Base-by-base conservation (phyloP, 1,140 invertebrate genomes). In the Drosophila persimilis region DNA sequence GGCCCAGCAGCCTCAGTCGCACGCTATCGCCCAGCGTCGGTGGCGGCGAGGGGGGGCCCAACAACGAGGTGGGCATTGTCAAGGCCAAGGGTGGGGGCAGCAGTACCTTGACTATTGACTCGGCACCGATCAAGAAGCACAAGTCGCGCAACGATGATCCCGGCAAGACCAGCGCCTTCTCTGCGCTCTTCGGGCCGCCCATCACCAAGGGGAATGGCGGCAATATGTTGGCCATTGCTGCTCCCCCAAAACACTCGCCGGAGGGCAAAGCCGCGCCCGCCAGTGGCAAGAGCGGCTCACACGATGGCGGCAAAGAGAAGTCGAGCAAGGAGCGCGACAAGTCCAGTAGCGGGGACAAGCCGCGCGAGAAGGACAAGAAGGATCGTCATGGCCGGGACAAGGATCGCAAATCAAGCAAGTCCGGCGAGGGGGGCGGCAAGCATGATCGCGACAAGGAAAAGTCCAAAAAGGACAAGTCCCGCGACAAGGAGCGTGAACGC, bases 121-220 rank as follows among this genome's bases (percentile, higher is more conserved):
- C 92, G 56, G 93, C 93, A 17, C 51, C 70, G 1, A 71, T 84
- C 3, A 95, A 95, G 88, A 95, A 95, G 91, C 94, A 94, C 65
- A 95, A 95, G 91, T 90, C 92, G 52, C 93, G 94, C 55, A 93
- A 94, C 3, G 81, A 86, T 17, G 81, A 86, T 24, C 20, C 95
- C 95, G 76, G 91, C 93, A 31, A 94, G 93, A 80, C 91, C 91
- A 79, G 93, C 77, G 94, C 94, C 51, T 97, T 97, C 91, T 94
- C 94, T 43, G 95, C 94, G 67, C 92, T 98, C 51, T 97, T 97
- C 92, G 96, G 96, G 1, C 91, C 95, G 31, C 96, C 96, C 1
- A 95, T 97, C 61, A 94, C 93, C 24, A 96, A 96, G 83, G 94
- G 94, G 4, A 92, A 93, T 61, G 46, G 44, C 1, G 39, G 20